A percentile compares a stretch with the other conserved stretches of the same genome.
phyloP scores from a whole-genome alignment of 2,113 vertebrate genomes.

The Rhagologus leucostigma region DNA sequence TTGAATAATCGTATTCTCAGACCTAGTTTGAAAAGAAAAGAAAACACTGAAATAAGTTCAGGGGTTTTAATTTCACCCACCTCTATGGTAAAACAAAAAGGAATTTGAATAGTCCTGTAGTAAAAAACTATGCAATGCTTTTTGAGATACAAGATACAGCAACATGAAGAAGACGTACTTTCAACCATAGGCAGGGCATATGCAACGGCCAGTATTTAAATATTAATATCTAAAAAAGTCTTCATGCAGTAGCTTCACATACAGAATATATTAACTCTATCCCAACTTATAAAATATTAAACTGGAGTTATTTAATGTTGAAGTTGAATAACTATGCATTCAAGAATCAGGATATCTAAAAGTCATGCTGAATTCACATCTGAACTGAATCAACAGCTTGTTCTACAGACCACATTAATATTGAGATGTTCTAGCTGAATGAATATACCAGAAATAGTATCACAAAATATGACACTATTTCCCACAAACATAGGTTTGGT shows the following conservation, averaged over 20 bases:
- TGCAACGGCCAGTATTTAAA: background rate
- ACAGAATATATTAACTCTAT: background rate
- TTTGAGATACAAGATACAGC: background rate
- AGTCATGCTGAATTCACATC: background rate
- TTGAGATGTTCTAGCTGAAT: background rate
- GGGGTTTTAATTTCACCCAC: background rate
- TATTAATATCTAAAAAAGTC: background rate
- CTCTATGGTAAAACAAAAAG: background rate
- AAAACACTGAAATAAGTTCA: background rate
- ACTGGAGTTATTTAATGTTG: background rate
- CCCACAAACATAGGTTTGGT: background rate
- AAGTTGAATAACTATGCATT: background rate
- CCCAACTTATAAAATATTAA: background rate
- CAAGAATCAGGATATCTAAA: background rate
- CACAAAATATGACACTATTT: background rate
- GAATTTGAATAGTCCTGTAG: background rate
- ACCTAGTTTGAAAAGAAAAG: conserved; percentile 69
- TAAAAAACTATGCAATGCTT: background rate
- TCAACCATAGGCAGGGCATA: background rate
- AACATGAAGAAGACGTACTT: background rate
- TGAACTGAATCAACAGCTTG: background rate
- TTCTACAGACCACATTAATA: background rate
- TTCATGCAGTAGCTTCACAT: background rate
- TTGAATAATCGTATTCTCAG: conserved; percentile 85
- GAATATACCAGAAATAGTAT: background rate